phyloP scores from a whole-genome alignment of 2,797 vertebrate genomes.

The Sebastes steindachneri region DNA sequence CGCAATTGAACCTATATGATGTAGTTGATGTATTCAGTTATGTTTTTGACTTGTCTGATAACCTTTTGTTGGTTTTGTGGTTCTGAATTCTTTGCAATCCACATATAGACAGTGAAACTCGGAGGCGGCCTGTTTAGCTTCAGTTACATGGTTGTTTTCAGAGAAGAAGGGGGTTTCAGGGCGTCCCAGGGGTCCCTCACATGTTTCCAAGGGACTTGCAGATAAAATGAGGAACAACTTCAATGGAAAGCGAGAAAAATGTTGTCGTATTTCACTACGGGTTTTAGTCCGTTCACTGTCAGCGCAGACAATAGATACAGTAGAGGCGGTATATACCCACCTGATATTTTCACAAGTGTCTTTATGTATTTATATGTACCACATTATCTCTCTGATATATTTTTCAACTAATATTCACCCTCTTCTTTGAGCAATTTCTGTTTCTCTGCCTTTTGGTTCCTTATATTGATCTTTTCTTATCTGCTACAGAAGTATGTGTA shows the following conservation, averaged over 20 bases:
- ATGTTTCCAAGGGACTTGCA: conserved; percentile 11
- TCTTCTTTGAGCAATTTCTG: too few relatives aligned
- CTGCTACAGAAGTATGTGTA: neutral
- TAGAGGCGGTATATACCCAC: neutral
- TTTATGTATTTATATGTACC: neutral
- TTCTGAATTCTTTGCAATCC: neutral
- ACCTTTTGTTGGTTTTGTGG: neutral
- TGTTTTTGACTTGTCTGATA: neutral
- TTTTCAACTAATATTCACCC: too few relatives aligned
- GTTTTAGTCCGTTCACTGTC: neutral
- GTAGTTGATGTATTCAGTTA: neutral
- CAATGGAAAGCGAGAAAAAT: conserved; percentile 10
- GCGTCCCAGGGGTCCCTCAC: conserved; percentile 19
- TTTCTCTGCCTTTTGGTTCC: too few relatives aligned
- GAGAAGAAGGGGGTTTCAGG: neutral
- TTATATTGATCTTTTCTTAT: neutral
- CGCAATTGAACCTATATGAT: neutral
- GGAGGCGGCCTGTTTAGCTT: neutral
- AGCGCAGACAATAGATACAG: neutral
- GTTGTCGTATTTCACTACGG: neutral
- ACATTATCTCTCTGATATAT: too few relatives aligned
- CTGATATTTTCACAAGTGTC: neutral
- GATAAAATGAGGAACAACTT: conserved; percentile 50
- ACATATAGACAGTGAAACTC: neutral
- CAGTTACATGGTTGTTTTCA: neutral